Conservation (phyloP, 2,888 invertebrate genomes). For the Nemurella pictetii region DNA sequence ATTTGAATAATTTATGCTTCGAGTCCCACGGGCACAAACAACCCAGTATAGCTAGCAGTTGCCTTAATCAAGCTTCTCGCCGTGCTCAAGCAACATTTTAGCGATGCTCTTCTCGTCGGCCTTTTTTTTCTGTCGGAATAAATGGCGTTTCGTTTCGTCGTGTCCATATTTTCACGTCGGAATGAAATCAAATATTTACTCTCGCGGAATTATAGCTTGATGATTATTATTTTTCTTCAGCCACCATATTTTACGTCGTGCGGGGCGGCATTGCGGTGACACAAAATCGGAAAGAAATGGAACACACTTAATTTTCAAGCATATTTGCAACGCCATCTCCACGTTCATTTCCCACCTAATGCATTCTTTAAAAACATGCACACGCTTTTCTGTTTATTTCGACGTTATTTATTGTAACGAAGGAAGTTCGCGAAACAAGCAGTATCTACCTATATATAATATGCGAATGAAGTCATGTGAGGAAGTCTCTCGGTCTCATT, state of each 20-base stretch:
- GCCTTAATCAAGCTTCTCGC: neutral
- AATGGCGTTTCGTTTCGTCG: neutral
- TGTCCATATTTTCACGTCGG: neutral
- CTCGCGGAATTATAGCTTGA: neutral
- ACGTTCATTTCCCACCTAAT: neutral
- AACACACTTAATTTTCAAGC: neutral
- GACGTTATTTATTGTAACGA: neutral
- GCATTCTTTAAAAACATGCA: neutral
- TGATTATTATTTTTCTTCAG: neutral
- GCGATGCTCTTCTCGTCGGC: neutral
- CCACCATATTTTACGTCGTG: neutral
- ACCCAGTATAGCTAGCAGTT: neutral
- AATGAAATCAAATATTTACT: neutral
- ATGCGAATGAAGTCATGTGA: neutral
- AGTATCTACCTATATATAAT: neutral
- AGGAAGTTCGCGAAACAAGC: neutral
- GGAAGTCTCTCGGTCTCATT: neutral
- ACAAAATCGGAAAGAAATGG: neutral
- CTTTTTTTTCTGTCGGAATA: too few species aligned
- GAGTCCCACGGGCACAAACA: neutral
- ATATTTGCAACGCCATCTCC: neutral
- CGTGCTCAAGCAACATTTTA: neutral
- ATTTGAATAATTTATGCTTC: neutral
- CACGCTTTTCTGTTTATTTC: neutral
- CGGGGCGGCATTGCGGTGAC: neutral